A percentile compares a stretch with the other conserved stretches of the same genome.
These are phyloP conservation scores for Eublepharis macularius DNA, from an alignment of 2,113 vertebrate genomes.

Conservation along the genomic window DNA sequence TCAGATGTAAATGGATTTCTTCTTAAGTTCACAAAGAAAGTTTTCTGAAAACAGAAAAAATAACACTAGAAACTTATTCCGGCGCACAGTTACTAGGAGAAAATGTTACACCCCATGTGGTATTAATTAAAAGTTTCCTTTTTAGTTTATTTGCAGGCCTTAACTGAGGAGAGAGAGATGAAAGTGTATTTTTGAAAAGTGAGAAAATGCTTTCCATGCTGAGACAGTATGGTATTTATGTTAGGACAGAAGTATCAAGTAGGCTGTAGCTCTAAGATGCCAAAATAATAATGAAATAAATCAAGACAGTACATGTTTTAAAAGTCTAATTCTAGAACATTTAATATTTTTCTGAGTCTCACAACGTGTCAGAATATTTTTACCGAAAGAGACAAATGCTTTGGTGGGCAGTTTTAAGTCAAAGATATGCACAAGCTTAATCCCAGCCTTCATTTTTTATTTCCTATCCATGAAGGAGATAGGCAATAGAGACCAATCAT, in stretches of 20 bases:
- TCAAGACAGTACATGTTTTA: slow-evolving; percentile 28
- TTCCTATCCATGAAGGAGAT: slow-evolving; percentile 7
- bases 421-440: slow-evolving; percentile 22
- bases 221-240: slow-evolving; percentile 40
- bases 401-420: slow-evolving; percentile 39
- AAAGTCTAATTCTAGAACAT: slow-evolving; percentile 41
- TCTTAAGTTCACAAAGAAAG: slow-evolving; percentile 36
- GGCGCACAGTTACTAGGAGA: slow-evolving; percentile 14
- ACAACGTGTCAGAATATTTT: slow-evolving; percentile 32
- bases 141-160: slow-evolving; percentile 25
- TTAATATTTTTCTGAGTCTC: slow-evolving; percentile 35
- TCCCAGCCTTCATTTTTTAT: slow-evolving; percentile 16
- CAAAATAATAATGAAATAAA: slow-evolving; percentile 61
- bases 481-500: slow-evolving; percentile 40
- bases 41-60: slow-evolving; percentile 51
- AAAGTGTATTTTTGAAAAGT: slow-evolving; percentile 35
- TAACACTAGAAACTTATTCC: slow-evolving; percentile 33
- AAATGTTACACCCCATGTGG: slow-evolving; percentile 45
- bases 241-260: slow-evolving; percentile 47
- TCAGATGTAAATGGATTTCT: slow-evolving; percentile 52
- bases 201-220: slow-evolving; percentile 24
- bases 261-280: slow-evolving; percentile 45
- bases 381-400: background rate
- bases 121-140: slow-evolving; percentile 62
- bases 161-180: slow-evolving; percentile 49